phyloP scores from a whole-genome alignment of 2,797 vertebrate species.

The Myripristis murdjan region DNA sequence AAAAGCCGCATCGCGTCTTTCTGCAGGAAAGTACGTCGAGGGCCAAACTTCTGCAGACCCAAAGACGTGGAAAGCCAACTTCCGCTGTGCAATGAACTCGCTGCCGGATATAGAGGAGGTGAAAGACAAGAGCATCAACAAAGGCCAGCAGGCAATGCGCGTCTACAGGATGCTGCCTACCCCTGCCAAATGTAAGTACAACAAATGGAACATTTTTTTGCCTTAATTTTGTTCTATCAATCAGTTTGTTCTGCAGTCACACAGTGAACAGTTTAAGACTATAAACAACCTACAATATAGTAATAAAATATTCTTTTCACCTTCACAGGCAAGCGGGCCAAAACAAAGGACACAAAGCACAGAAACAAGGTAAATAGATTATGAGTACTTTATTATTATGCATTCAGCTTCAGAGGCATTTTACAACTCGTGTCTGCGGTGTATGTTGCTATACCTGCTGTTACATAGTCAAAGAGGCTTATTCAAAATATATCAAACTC shows the following conservation, averaged over 20 bases:
- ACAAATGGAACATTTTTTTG: too few relatives aligned
- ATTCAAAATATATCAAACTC: neutral
- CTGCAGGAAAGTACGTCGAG: conserved; percentile 89
- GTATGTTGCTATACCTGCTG: too few relatives aligned
- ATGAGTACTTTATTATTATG: neutral
- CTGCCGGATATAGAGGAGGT: conserved; percentile 96
- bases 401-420: neutral
- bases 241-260: too few relatives aligned
- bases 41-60: conserved; percentile 89
- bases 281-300: conserved; percentile 8
- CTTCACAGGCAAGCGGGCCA: conserved; percentile 87
- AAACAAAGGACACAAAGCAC: conserved; percentile 79
- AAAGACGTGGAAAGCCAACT: conserved; percentile 99
- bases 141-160: conserved; percentile 92
- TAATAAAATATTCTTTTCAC: conserved; percentile 22
- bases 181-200: conserved; percentile 33
- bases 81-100: conserved; percentile 98
- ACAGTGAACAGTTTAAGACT: too few relatives aligned
- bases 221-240: too few relatives aligned
- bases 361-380: conserved; percentile 86
- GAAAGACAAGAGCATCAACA: conserved; percentile 94
- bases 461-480: neutral
- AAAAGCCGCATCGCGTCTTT: conserved; percentile 2
- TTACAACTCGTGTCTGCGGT: too few relatives aligned
- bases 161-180: conserved; percentile 94